Evolutionary conservation across 2,888 invertebrate species (phyloP), one percentile per base, ranked within the genome.

Genomic region (Peribatodes rhomboidaria): DNA sequence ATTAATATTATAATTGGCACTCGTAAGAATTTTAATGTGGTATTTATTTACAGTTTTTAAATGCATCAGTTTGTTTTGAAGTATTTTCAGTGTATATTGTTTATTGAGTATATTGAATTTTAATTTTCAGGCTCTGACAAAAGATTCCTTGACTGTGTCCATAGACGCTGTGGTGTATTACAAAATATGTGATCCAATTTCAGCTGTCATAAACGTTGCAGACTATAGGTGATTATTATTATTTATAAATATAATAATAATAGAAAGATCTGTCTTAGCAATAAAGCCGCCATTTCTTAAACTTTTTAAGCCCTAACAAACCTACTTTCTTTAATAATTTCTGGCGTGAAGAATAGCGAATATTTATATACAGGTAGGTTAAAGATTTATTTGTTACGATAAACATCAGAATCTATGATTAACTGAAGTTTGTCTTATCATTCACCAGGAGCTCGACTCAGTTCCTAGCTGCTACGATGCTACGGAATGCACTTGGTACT

Each of bases 141-240:
- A 97, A 90, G 98, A 98, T 88, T 97, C 97, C 1, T 96, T 98
- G 52, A 98, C 98, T 0, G 97, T 98, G 3, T 96, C 96, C 7
- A 98, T 98, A 4, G 98, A 98, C 86, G 98, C 98, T 0, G 96
- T 97, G 13, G 95, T 97, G 46, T 97, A 96, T 83, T 97, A 96
- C 83, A 95, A 95, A 75, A 95, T 97, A 61, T 20, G 10, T 20
- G 44, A 44, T 44, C 44, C 20, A 44, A 44, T 44, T 44, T 20
- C 20, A 44, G 20, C 27, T 13, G 27, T 53, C 11, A 27, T 53
- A 39, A 53, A 53, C 22, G 53, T 53, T 53, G 39, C 42, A 18
- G 18, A 42, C 18, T 42, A 10, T 10, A 42, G 42, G 42, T 10
- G 9, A 9, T 11, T 7, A 11, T 7, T 35, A 35, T n/a, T n/a